Base-by-base conservation (phyloP, 2,797 vertebrate species). In the Intellagama lesueurii region DNA sequence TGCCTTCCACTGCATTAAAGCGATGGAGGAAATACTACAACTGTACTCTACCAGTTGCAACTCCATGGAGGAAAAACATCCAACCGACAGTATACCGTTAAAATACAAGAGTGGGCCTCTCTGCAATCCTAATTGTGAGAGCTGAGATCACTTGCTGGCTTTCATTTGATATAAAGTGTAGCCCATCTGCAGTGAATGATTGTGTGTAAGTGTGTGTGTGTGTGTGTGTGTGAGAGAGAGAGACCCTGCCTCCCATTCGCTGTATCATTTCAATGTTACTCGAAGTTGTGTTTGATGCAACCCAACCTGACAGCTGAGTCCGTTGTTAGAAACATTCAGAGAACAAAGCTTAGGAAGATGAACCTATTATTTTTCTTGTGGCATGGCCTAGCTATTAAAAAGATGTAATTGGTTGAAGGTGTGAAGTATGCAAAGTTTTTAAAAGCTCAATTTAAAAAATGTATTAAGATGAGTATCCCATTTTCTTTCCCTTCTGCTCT, bases 1-100 rank as follows among this genome's bases (percentile, higher is more conserved):
- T 81, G 32, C 52, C 52, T 81, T n/a, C 49, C 79, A 60, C 24
- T 60, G 52, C 40, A 40, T 40, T 40, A 40, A 49, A 56, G 86
- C 89, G 84, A 87, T 92, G 89, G 24, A 80, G 77, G 84, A 91
- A 93, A 76, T 52, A 30, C 40, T 68, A 26, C 75, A 87, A 81
- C 77, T 49, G 0, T 12, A 30, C 64, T 73, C 76, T 80, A 56
- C 44, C 69, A 56, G 85, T 84, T 47, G 56, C 2, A 24, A 88
- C n/a, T 83, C 56, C 90, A 81, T 60, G 83, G 84, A 91, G 47
- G 80, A 87, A 77, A 86, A 90, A 16, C 78, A 77, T 64, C 66
- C 60, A 56, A 8, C 28, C 35, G 64, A 70, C 73, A 44, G 56
- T 6, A 76, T 88, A 80, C 82, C 83, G 73, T 40, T 83, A 56